Percentiles rank a stretch among this genome's conserved stretches.
phyloP scores from a whole-genome alignment of 2,113 vertebrate genomes.

The Bucco capensis region DNA sequence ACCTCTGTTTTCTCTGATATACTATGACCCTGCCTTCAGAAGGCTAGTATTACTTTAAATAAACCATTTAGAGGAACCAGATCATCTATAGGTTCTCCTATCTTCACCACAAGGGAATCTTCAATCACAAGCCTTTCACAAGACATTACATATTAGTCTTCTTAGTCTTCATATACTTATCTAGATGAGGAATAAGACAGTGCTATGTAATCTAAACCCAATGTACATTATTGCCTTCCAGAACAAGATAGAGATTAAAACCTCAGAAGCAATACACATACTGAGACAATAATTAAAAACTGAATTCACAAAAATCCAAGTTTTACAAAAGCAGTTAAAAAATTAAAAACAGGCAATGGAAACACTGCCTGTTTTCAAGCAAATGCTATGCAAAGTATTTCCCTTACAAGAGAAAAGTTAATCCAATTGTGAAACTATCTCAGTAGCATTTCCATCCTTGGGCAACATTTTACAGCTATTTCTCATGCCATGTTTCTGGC shows the following conservation, averaged over 20 bases:
- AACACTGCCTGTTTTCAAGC: conserved; percentile 2
- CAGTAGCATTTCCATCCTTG: conserved; percentile 21
- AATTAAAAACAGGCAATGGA: background rate
- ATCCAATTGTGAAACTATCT: conserved; percentile 13
- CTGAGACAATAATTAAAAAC: background rate
- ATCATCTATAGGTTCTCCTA: background rate
- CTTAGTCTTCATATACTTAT: background rate
- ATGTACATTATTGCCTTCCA: background rate
- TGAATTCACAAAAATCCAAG: background rate
- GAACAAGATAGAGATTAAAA: background rate
- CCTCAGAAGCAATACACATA: background rate
- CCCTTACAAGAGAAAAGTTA: conserved; percentile 15
- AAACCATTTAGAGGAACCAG: background rate
- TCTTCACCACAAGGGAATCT: background rate
- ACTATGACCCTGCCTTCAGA: background rate
- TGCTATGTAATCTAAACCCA: background rate
- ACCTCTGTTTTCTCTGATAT: background rate
- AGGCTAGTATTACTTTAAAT: background rate
- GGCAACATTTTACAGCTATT: conserved; percentile 38
- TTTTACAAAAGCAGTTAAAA: background rate
- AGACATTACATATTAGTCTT: background rate
- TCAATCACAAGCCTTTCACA: background rate
- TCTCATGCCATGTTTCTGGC: background rate
- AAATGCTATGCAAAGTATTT: conserved; percentile 20
- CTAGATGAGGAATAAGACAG: background rate